Evolutionary conservation across 1,140 invertebrate genomes (phyloP).

Genomic region (Spodoptera frugiperda): DNA sequence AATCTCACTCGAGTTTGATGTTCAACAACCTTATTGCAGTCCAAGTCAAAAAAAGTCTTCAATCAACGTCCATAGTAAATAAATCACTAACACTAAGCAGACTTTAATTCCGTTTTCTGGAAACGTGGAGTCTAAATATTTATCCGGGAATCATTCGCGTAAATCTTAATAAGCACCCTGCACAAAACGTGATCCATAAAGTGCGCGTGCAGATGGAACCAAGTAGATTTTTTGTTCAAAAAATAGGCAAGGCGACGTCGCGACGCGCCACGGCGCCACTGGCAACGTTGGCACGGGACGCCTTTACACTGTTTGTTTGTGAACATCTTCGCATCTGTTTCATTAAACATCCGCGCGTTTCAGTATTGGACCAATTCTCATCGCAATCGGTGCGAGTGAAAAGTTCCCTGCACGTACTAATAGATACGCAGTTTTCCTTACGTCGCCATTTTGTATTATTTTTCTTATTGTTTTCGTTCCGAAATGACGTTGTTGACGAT

Average conservation of each 20-base stretch:
- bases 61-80: conserved; percentile 35
- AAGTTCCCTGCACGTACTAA: conserved; percentile 52
- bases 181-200: conserved; percentile 20
- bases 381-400: conserved; percentile 70
- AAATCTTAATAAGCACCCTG: conserved; percentile 49
- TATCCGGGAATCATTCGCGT: conserved; percentile 45
- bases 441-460: conserved; percentile 66
- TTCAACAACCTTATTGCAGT: not conserved
- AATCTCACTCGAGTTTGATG: conserved; percentile 12
- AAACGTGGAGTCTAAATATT: conserved; percentile 58
- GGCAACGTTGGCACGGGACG: conserved; percentile 76
- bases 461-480: conserved; percentile 47
- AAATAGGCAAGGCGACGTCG: conserved; percentile 72
- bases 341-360: conserved; percentile 80
- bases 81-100: conserved; percentile 6
- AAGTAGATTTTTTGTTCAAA: conserved; percentile 63
- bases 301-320: conserved; percentile 76
- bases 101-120: conserved; percentile 41
- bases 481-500: conserved; percentile 70
- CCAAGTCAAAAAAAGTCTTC: conserved; percentile 26
- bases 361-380: conserved; percentile 79
- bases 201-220: conserved; percentile 20
- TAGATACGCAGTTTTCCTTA: conserved; percentile 60
- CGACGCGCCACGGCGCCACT: conserved; percentile 74
- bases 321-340: conserved; percentile 82